Base-by-base conservation (phyloP, 2,113 vertebrate genomes). In the Hyla sarda region DNA sequence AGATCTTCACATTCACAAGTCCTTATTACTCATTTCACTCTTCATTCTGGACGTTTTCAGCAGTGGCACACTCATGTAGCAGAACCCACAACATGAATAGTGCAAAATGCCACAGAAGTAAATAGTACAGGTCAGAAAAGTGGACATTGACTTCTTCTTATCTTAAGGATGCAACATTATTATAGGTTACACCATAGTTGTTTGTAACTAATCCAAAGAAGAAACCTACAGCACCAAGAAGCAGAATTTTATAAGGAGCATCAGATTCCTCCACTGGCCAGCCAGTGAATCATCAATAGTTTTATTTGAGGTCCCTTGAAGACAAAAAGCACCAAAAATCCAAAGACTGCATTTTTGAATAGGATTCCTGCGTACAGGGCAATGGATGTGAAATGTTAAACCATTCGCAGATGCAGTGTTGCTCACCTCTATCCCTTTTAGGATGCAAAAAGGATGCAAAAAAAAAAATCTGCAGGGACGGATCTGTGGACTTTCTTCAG, bases 221-320 rank as follows among this genome's bases (percentile, higher is more conserved):
- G 34, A 12, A 69, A 47, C 52, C 76, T 72, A 80, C 58, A 80
- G 84, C 84, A 81, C 84, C 77, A 73, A 69, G 30, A 73, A 81
- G 65, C 50, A 28, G 67, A 72, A 25, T 56, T 7, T 72, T 81
- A 56, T 80, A 81, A 25, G 30, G 62, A 52, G 76, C 50, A 52
- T 48, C 1, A 16, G 65, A 47, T 47, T 19, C 65, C 77, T 67
- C 56, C 76, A 86, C 84, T 73, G 84, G 84, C 84, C 84, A 81
- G 84, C 84, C 84, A 86, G 84, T 71, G 52, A 67, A 54, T 25
- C 30, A 45, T 85, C 3, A 52, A 52, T 34, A 86, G 82, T 73
- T 84, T 74, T 19, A 62, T n/a, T 47, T 47, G 17, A 62, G 52
- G 84, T 86, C 52, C 58, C 65, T 47, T 73, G 83, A 58, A 28